Evolutionary conservation across 2,797 vertebrate species (phyloP), one percentile per base, ranked within the genome.

Genomic region (Sylvia borin): DNA sequence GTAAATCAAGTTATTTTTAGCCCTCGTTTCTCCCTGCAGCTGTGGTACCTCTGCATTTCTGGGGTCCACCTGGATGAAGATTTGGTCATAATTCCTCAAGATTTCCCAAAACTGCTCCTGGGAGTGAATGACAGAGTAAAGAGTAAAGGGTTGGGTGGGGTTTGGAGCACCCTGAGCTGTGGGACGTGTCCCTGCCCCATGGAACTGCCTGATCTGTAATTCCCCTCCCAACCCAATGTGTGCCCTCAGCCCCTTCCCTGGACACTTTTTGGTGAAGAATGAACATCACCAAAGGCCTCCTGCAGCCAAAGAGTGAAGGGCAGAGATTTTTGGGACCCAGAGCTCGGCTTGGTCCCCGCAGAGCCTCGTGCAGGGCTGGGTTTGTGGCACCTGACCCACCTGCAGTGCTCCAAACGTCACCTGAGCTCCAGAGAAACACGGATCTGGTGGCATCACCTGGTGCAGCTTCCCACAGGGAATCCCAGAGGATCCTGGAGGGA

Each of bases 391-490:
- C 1, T 10, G 16, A 87, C 50, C 0, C 83, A 93, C 93, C 93
- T 92, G 85, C 32, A 24, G 5, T 0, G 40, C 5, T 18, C 53
- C 81, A 57, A 4, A 29, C 0, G 29, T 43, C 25, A 1, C 2
- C 3, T 0, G 26, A 36, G 74, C 22, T 14, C 7, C 75, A 13
- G 16, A 27, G 27, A 0, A 16, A 14, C 21, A 7, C 6, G 0
- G 32, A 36, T 6, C 26, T 2, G 8, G 43, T 11, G 34, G 32
- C 14, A 3, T 22, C 0, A 4, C 7, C 14, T 31, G 19, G 4
- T 3, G 48, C 6, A 10, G 7, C 0, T 27, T 16, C 43, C 64
- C 27, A 3, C 14, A 3, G 27, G 0, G 22, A 36, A 34, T 83
- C 67, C 43, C 86, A 71, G 34, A 77, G 24, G 22, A 45, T 74